These are phyloP conservation scores for Trachurus trachurus DNA, from an alignment of 2,797 vertebrate species.

Conservation along the genomic window DNA sequence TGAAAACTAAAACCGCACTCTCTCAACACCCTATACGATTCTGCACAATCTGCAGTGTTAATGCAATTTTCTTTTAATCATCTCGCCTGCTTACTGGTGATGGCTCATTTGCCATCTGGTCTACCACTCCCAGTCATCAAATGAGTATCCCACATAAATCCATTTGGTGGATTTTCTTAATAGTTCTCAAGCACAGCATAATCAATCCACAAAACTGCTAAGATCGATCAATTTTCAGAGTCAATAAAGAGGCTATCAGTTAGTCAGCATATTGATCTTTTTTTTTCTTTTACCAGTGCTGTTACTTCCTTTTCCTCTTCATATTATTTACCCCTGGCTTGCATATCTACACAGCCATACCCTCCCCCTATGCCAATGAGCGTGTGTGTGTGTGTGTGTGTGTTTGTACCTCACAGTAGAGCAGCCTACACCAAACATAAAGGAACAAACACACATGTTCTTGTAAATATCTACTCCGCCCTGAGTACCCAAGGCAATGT, in stretches of 20 bases:
- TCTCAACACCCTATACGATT: not conserved
- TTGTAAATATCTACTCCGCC: slow-evolving; percentile 51
- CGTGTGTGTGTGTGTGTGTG: slow-evolving; percentile 6
- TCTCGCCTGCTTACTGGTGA: slow-evolving; percentile 38
- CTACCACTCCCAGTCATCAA: slow-evolving; percentile 9
- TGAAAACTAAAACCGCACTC: slow-evolving; percentile 15
- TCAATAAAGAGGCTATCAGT: slow-evolving; percentile 38
- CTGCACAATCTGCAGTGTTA: not conserved
- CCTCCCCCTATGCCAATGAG: slow-evolving; percentile 24
- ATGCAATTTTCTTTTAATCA: slow-evolving; percentile 50
- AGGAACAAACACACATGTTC: slow-evolving; percentile 41
- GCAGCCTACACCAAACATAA: slow-evolving; percentile 31
- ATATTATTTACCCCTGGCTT: slow-evolving; percentile 31
- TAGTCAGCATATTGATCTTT: slow-evolving; percentile 48
- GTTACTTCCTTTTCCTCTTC: slow-evolving; percentile 26
- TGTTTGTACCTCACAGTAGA: slow-evolving; percentile 5
- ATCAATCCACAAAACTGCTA: slow-evolving; percentile 26
- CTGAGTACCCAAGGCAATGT: slow-evolving; percentile 42
- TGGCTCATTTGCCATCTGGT: slow-evolving; percentile 51
- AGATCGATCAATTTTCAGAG: slow-evolving; percentile 33
- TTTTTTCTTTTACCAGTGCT: not conserved
- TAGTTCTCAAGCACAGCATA: slow-evolving; percentile 17
- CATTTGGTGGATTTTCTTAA: slow-evolving; percentile 33
- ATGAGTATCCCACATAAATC: slow-evolving; percentile 17
- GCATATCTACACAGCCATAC: slow-evolving; percentile 25